Evolutionary conservation across 2,888 invertebrate genomes (phyloP).

Genomic region (Hemithea aestivaria): DNA sequence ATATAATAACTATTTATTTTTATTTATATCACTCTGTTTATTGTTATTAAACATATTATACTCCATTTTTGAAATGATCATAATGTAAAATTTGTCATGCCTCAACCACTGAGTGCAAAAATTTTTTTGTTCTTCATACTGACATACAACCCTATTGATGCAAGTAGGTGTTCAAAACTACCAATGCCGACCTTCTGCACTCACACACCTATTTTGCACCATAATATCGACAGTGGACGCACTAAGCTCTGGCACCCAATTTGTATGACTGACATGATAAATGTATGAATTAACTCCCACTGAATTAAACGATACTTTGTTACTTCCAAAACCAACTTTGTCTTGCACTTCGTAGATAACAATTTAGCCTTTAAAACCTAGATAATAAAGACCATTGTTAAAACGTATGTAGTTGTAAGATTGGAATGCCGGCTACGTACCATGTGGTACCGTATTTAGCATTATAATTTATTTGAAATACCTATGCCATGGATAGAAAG

Average conservation of each 20-base stretch:
- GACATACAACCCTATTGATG: too few relatives aligned
- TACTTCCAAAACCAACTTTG: constrained; percentile 19
- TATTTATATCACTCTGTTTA: too few relatives aligned
- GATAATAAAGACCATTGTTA: neutral
- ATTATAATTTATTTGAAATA: constrained; percentile 23
- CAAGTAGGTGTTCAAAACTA: too few relatives aligned
- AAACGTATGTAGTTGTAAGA: neutral
- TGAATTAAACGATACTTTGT: constrained; percentile 43
- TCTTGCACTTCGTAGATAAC: neutral
- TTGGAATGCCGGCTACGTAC: constrained; percentile 13
- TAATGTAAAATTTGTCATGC: too few relatives aligned
- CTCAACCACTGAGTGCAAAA: too few relatives aligned
- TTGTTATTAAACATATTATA: too few relatives aligned
- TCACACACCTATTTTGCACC: too few relatives aligned
- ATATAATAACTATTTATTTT: too few relatives aligned
- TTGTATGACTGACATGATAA: constrained; percentile 34
- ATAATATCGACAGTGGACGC: constrained; percentile 24
- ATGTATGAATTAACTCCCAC: constrained; percentile 33
- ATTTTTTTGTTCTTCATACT: too few relatives aligned
- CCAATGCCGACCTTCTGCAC: too few relatives aligned
- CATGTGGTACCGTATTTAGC: constrained; percentile 18
- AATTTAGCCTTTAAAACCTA: constrained; percentile 5
- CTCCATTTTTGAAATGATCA: too few relatives aligned
- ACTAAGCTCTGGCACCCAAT: constrained; percentile 34
- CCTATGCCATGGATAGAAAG: constrained; percentile 13